Base-by-base conservation (phyloP, 2,113 vertebrate species). In the Silurus glanis region DNA sequence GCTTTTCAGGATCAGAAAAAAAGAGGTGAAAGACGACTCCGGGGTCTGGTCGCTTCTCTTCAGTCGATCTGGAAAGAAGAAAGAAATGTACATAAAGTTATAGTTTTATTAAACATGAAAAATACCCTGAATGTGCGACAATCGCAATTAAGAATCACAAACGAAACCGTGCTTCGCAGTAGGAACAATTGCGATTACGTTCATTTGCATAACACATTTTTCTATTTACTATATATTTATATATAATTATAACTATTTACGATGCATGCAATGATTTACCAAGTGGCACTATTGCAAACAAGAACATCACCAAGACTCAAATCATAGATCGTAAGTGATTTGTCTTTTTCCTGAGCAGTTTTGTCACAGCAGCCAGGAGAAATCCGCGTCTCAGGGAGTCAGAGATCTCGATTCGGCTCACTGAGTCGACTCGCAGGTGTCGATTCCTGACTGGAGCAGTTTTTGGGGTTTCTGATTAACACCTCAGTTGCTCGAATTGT, bases 11-110 rank as follows among this genome's bases (percentile, higher is more conserved):
- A 47, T 19, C 0, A 13, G 10, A 51, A 0, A 5, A 5, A 51
- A 37, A n/a, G 23, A 45, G 49, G n/a, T 61, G 19, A 78, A 85
- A 72, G 12, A 19, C 81, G 66, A 51, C n/a, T 61, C 2, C 16
- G 1, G 23, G 55, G 17, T 83, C 78, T 67, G 49, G 80, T 86
- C 72, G 62, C 51, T 37, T 69, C 53, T 86, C 23, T 37, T 45
- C 17, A 25, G 45, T 62, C 72, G 56, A 55, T 86, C 87, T 86
- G 80, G 14, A 71, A 37, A 78, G 17, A 55, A 83, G 9, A 83
- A 53, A 76, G 2, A 84, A 17, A 37, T 37, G 37, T 37, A 37
- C 37, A 37, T 37, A 37, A 37, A 37, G 37, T 37, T 37, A 37
- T 37, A 37, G 37, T 37, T 37, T 37, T 37, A 37, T 2, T 37